Evolutionary conservation across 2,113 vertebrate species (phyloP).

Genomic region (Dasypus novemcinctus): DNA sequence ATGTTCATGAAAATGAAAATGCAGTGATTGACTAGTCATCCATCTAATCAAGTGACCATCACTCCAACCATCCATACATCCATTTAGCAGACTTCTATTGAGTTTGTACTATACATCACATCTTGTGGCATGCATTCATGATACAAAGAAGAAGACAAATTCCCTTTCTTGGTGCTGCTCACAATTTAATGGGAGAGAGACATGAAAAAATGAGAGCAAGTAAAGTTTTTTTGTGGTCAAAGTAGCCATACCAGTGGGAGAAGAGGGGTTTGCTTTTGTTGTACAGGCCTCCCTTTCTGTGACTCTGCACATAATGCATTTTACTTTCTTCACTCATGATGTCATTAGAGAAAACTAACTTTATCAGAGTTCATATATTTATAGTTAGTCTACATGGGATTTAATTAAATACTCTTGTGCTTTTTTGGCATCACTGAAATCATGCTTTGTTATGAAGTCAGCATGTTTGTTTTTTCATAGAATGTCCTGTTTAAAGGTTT

Average conservation of each 20-base stretch:
- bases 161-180: accelerated
- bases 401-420: neutral
- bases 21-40: neutral
- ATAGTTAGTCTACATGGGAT: accelerated
- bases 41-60: neutral
- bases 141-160: accelerated
- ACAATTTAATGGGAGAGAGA: accelerated
- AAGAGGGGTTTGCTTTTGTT: accelerated
- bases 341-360: neutral
- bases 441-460: neutral
- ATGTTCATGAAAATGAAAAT: slow-evolving; percentile 64
- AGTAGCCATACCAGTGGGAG: accelerated
- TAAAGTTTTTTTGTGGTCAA: accelerated
- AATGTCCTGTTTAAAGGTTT: neutral
- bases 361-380: neutral
- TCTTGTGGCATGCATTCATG: accelerated
- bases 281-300: neutral
- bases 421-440: accelerated
- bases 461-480: accelerated
- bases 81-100: neutral
- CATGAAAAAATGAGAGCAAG: accelerated
- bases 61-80: accelerated
- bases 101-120: accelerated
- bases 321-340: accelerated
- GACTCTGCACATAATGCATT: accelerated